Percentiles rank a stretch among this genome's conserved stretches.
These are phyloP conservation scores for Troides helena DNA, from an alignment of 2,888 invertebrate species.

Conservation along the genomic window DNA sequence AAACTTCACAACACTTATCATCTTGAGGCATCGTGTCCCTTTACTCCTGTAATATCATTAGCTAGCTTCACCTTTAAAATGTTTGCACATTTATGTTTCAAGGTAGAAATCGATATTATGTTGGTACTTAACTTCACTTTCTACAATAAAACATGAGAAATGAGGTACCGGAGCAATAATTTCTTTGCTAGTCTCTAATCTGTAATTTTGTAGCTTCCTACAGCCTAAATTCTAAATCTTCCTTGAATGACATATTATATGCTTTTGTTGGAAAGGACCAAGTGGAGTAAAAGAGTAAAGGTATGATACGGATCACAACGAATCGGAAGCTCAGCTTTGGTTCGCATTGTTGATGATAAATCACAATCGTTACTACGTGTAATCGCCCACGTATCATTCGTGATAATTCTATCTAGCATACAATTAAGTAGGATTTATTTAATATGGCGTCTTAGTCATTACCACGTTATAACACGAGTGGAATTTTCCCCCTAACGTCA, in stretches of 20 bases:
- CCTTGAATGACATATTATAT: neutral
- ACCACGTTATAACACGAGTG: conserved; percentile 7
- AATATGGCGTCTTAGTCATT: conserved; percentile 25
- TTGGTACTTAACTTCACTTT: too few relatives aligned
- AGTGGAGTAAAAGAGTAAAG: neutral
- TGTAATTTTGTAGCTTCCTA: neutral
- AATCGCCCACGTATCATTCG: conserved; percentile 4
- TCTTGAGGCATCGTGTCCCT: neutral
- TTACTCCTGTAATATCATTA: neutral
- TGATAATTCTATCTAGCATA: conserved; percentile 16
- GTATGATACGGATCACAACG: neutral
- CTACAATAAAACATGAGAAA: too few relatives aligned
- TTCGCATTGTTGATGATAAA: neutral
- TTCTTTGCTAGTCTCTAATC: neutral
- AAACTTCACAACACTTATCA: neutral
- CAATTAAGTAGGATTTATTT: conserved; percentile 21
- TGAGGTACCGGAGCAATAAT: neutral
- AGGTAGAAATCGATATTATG: too few relatives aligned
- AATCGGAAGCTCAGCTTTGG: neutral
- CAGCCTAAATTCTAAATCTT: neutral
- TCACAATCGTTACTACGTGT: conserved; percentile 14
- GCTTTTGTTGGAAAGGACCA: neutral
- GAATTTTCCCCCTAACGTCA: conserved; percentile 27
- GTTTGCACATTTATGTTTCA: too few relatives aligned
- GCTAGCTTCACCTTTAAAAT: neutral